Base-by-base conservation (phyloP, 2,113 vertebrate species). In the Verasper variegatus region DNA sequence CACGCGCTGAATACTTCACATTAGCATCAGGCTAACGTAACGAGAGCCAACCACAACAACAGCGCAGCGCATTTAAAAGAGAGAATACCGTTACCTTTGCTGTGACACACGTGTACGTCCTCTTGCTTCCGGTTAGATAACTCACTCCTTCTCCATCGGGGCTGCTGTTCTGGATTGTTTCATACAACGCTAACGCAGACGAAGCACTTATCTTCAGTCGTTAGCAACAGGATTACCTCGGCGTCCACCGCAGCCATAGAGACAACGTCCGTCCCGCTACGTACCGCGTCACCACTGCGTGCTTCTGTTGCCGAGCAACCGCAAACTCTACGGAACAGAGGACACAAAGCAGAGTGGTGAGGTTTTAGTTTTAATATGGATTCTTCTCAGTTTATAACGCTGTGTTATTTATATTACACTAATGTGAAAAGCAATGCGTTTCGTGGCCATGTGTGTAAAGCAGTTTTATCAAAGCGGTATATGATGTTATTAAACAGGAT, bases 221-320 rank as follows among this genome's bases (percentile, higher is more conserved):
- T 61, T 75, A 76, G 68, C 70, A 69, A 61, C 9, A 24, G 54
- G 68, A 83, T 91, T 88, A 88, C 81, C 85, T 84, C 42, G 37
- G 94, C 93, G 90, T 94, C 92, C 72, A 76, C 85, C 69, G 92
- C 90, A 94, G 88, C 93, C 93, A 95, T 94, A 93, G 92, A 92
- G 87, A 95, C 93, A 56, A 76, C 78, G 68, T 3, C 27, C 74
- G 24, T 51, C 47, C 18, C 40, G 42, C 17, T 76, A 59, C 80
- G 85, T 81, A 4, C 0, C n/a, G 76, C 92, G 91, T 92, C 82
- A 86, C 10, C 9, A 0, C 11, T 68, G 68, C 58, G 72, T 70
- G 52, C 49, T 82, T 12, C 23, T 4, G 90, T 90, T 85, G 87
- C 82, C 42, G 0, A 51, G 91, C 83, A 87, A 91, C 81, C 55